Evolutionary conservation across 2,113 vertebrate genomes (phyloP), one percentile per base, ranked within the genome.

Genomic region (Oreochromis tanganicae): DNA sequence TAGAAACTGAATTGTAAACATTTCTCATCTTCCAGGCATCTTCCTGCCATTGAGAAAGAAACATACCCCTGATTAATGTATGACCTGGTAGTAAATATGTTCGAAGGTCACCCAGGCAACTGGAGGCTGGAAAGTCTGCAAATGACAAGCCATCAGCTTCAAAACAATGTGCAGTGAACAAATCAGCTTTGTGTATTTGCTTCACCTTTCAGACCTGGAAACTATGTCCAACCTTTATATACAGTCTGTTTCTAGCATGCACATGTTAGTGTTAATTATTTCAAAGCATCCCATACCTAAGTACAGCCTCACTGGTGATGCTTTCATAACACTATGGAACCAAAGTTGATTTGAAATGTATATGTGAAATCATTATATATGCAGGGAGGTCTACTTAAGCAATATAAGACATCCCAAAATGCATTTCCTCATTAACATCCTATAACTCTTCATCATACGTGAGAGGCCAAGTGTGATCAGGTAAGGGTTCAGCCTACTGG

Each of bases 321-420:
- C 41, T 46, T 73, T 29, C 17, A 10, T 46, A 46, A 73, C 4
- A 73, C 68, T 48, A 29, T 48, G 41, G 7, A 48, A 48, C 2
- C 68, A 7, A 27, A 29, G 21, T 73, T 73, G 9, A 27, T 17
- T 24, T 46, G 21, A 73, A 73, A 46, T 46, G 41, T 21, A 81
- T 7, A 75, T 84, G 93, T 88, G 86, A 93, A 87, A 11, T 81
- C 63, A 80, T 94, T 88, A 86, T 89, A 89, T 89, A 95, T 94
- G 88, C 90, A 94, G 85, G 9, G 79, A 80, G 68, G 52, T 41
- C 41, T 75, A 11, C 7, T 85, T 19, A 46, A 82, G 87, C 12
- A 57, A 17, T 12, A 55, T 34, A 79, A 87, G 43, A 80, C 61
- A 56, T 75, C 41, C 56, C 34, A 80, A 89, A 90, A 88, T 83